Evolutionary conservation across 37 sponge, comb jelly and placozoan genomes (phyloP).

Genomic region (Oopsacas minuta): DNA sequence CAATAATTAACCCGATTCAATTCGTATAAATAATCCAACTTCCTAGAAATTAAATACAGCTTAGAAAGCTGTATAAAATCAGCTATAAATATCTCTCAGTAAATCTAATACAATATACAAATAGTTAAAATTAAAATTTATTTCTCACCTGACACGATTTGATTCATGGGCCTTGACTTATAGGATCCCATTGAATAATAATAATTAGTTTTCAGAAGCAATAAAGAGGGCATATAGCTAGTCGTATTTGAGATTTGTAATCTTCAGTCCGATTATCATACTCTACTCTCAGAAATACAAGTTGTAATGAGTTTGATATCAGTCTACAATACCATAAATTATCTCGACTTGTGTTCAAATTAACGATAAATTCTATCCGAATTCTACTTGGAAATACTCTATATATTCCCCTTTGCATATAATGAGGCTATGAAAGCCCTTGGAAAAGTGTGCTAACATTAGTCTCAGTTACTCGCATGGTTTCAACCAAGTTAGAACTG

Average conservation of each 20-base stretch:
- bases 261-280: neutral
- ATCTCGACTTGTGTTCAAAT: neutral
- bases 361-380: neutral
- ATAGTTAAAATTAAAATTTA: neutral
- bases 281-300: neutral
- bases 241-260: neutral
- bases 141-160: neutral
- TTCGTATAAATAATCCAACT: neutral
- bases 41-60: neutral
- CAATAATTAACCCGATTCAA: neutral
- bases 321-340: neutral
- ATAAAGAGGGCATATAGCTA: neutral
- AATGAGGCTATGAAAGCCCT: constrained; percentile 18
- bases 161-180: constrained; percentile 17
- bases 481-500: neutral
- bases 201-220: neutral
- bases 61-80: constrained; percentile 1
- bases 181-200: constrained; percentile 1
- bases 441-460: neutral
- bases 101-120: neutral
- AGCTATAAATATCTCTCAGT: no score
- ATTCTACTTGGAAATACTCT: constrained; percentile 17
- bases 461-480: neutral
- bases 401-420: constrained; percentile 17
- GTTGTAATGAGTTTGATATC: neutral